phyloP scores from a whole-genome alignment of 2,113 vertebrate genomes.

The Typhlomys cinereus region DNA sequence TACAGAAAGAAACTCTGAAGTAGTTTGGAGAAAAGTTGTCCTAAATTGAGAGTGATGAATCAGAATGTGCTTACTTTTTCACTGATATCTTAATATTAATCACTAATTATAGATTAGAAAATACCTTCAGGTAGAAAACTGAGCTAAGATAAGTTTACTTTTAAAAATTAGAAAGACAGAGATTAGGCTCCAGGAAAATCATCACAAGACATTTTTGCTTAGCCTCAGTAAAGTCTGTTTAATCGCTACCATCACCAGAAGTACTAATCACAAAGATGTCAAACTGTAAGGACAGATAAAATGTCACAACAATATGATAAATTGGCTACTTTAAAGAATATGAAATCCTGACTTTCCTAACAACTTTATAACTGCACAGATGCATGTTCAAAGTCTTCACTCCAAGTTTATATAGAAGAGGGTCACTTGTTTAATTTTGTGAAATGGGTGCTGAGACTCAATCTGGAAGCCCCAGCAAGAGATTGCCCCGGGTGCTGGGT shows the following conservation, averaged over 20 bases:
- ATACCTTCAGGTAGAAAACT: not conserved
- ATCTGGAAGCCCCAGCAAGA: not conserved
- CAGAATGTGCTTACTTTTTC: not conserved
- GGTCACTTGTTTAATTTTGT: not conserved
- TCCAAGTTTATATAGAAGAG: not conserved
- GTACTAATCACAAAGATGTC: not conserved
- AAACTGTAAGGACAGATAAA: slow-evolving; percentile 35
- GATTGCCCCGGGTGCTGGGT: not conserved
- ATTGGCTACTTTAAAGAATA: slow-evolving; percentile 14
- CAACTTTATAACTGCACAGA: not conserved
- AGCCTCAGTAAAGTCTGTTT: not conserved
- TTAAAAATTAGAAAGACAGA: slow-evolving; percentile 16
- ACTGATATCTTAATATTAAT: slow-evolving; percentile 58
- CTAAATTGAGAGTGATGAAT: slow-evolving; percentile 36
- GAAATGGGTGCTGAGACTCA: not conserved
- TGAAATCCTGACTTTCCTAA: slow-evolving; percentile 24
- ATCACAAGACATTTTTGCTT: not conserved
- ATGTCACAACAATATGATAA: not conserved
- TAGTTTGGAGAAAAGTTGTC: not conserved
- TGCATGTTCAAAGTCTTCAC: not conserved
- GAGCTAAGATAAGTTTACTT: slow-evolving; percentile 22
- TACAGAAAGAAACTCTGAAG: slow-evolving; percentile 44
- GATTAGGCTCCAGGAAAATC: slow-evolving; percentile 8
- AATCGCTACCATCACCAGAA: slow-evolving; percentile 29
- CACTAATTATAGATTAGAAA: slow-evolving; percentile 31